Evolutionary conservation across 2,888 invertebrate species (phyloP).

Genomic region (Pristionchus mayeri): DNA sequence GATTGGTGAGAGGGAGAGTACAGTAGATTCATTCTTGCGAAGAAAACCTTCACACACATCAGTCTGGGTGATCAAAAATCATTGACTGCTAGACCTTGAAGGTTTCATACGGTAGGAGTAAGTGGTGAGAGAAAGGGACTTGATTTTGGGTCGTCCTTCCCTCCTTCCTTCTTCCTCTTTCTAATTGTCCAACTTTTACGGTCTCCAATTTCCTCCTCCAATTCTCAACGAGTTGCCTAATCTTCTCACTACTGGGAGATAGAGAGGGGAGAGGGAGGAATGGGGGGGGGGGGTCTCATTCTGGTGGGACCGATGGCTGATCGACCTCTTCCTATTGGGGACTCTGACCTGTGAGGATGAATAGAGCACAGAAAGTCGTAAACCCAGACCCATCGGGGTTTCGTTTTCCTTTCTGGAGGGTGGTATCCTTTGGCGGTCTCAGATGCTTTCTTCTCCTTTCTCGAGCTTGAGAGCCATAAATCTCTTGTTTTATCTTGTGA

Average conservation of each 20-base stretch:
- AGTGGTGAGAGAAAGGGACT: conserved; percentile 24
- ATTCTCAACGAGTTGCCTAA: conserved; percentile 35
- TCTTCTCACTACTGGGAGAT: not conserved
- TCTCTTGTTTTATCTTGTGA: not conserved
- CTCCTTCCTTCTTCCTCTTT: conserved; percentile 2
- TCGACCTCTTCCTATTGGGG: no score
- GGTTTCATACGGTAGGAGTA: conserved; percentile 20
- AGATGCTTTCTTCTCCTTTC: not conserved
- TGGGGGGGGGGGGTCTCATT: no score
- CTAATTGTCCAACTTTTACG: conserved; percentile 44
- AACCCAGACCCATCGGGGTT: conserved; percentile 18
- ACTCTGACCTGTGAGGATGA: not conserved
- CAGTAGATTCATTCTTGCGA: not conserved
- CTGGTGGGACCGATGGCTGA: no score
- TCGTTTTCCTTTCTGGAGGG: not conserved
- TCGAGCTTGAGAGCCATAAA: conserved; percentile 18
- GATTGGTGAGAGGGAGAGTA: conserved; percentile 23
- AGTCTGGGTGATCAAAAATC: not conserved
- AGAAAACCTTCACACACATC: not conserved
- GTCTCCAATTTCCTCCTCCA: conserved; percentile 23
- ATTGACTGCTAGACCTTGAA: not conserved
- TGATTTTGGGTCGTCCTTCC: conserved; percentile 32
- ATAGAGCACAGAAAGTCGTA: not conserved
- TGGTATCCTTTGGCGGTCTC: conserved; percentile 12
- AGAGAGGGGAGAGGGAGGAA: not conserved